Conservation (phyloP, 1,140 invertebrate species). For the Ips typographus region DNA sequence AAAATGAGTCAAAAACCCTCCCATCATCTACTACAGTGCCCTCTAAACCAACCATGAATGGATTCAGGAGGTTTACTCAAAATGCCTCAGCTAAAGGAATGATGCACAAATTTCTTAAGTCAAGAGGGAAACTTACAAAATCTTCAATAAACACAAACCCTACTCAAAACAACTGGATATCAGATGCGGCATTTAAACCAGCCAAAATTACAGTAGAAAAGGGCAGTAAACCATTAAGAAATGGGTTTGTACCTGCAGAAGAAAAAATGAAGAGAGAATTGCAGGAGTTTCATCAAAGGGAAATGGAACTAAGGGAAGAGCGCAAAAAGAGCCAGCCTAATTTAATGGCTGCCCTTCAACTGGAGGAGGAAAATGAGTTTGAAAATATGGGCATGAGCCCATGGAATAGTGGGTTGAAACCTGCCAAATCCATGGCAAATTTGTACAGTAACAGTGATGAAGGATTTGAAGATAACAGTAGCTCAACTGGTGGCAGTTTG, state of each 20-base stretch:
- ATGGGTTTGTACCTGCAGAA: constrained; percentile 49
- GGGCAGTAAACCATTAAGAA: constrained; percentile 41
- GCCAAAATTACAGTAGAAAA: constrained; percentile 43
- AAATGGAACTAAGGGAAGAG: constrained; percentile 45
- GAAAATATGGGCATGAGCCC: constrained; percentile 12
- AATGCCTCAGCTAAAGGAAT: constrained; percentile 46
- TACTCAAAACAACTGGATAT: constrained; percentile 29
- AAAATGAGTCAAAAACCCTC: background rate
- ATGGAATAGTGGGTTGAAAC: constrained; percentile 34
- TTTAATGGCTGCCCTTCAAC: constrained; percentile 42
- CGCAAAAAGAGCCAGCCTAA: constrained; percentile 47
- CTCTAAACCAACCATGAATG: constrained; percentile 11
- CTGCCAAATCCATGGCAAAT: constrained; percentile 46
- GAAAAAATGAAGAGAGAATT: constrained; percentile 48
- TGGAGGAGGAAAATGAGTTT: constrained; percentile 37
- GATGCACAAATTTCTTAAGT: constrained; percentile 52
- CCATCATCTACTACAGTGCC: background rate
- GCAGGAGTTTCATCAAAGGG: constrained; percentile 46
- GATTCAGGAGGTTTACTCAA: constrained; percentile 40
- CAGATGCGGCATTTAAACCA: constrained; percentile 40
- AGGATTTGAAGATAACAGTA: constrained; percentile 35
- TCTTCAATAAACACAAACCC: constrained; percentile 25
- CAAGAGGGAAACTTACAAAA: constrained; percentile 43
- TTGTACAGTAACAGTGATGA: constrained; percentile 42
- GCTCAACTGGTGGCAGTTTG: constrained; percentile 41